Evolutionary conservation across 2,888 invertebrate species (phyloP), one percentile per base, ranked within the genome.

Genomic region (Apoda limacodes): DNA sequence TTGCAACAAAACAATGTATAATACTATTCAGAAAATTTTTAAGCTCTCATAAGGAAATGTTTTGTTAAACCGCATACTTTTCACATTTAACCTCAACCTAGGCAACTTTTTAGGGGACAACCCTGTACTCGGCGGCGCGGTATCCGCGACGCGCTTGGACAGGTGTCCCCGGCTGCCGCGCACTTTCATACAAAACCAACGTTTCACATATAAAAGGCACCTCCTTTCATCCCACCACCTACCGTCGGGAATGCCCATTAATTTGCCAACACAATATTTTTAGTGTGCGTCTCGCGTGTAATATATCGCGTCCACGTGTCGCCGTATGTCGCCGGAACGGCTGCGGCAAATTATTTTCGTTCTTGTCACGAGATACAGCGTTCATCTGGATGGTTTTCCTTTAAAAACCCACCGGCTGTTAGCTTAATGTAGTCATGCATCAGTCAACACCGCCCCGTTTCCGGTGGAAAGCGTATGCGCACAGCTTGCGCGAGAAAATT

Each of bases 181-280:
- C 69, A 60, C 70, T 76, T 71, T 76, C 78, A 72, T 66, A 76
- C 74, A 75, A 75, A 78, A 76, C 70, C 68, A 72, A 70, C 75
- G 74, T 68, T 75, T 75, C 75, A 75, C 75, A 72, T 76, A 75
- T 76, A 75, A 78, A 76, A 76, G 76, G 72, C 75, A 75, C 72
- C 75, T 76, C 75, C 80, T 78, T 78, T 78, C 78, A 76, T 76
- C 80, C 80, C 74, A 68, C 72, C 60, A 69, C 71, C 80, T 65
- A 78, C 72, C 60, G 71, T 68, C 70, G 71, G 62, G 80, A 80
- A 80, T 80, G 80, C 80, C 78, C 80, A 80, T 80, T 80, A 80
- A 80, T 80, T 80, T 80, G 80, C 80, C 80, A 80, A 78, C 80
- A 78, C 78, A 80, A 80, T 80, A 80, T 80, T 80, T 80, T 80